These are phyloP conservation scores for Cetoscarus ocellatus DNA, from an alignment of 2,797 vertebrate species.

Conservation along the genomic window DNA sequence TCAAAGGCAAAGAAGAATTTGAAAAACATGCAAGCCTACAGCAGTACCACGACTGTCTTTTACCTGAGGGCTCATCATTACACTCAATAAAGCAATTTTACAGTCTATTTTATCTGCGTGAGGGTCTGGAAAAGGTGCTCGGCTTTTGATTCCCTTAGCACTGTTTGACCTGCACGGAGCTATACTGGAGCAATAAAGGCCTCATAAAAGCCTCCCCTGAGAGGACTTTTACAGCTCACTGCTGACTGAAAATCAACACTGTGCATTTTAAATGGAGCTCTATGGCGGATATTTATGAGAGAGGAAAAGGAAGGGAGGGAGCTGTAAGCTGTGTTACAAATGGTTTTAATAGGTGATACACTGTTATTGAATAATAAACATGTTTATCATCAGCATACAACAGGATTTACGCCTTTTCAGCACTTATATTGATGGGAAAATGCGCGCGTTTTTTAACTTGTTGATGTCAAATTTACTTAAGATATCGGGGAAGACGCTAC, in stretches of 20 bases:
- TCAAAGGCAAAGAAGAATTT: conserved; percentile 34
- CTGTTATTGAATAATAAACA: neutral
- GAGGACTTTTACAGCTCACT: conserved; percentile 74
- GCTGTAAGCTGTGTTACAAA: neutral
- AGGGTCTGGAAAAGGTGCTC: conserved; percentile 62
- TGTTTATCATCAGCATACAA: neutral
- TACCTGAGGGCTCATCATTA: conserved; percentile 77
- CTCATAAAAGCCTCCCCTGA: conserved; percentile 76
- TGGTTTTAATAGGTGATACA: conserved; percentile 10
- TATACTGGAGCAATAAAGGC: conserved; percentile 69
- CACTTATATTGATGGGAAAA: neutral
- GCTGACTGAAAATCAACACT: conserved; percentile 76
- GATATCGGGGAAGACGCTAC: neutral
- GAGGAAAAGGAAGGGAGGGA: conserved; percentile 6
- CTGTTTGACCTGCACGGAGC: conserved; percentile 75
- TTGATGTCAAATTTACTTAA: neutral
- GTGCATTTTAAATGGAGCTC: conserved; percentile 77
- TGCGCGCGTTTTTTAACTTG: neutral
- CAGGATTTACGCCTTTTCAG: neutral
- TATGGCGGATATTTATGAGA: conserved; percentile 44
- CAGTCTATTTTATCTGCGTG: conserved; percentile 77
- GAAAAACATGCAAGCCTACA: conserved; percentile 61
- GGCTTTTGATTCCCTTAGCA: conserved; percentile 70
- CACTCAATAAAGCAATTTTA: conserved; percentile 86
- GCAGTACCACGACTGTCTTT: conserved; percentile 43